Conservation (phyloP, 2,113 vertebrate species). For the Centrocercus urophasianus region DNA sequence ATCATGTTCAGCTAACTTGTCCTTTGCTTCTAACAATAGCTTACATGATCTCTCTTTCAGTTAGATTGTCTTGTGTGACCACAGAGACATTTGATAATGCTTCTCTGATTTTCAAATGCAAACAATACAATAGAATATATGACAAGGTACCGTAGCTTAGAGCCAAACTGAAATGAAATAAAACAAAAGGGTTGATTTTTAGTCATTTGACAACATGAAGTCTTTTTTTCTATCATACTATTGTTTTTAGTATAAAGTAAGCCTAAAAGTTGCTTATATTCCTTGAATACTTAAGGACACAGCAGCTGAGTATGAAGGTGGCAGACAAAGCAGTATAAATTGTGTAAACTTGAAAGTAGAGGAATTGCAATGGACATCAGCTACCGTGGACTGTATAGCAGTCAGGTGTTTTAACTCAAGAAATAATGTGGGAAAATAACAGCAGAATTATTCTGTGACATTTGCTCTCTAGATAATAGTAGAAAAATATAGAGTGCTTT, state of each 20-base stretch:
- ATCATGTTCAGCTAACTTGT: background rate
- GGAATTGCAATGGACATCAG: conserved; percentile 14
- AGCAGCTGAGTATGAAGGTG: conserved; percentile 48
- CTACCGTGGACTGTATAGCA: conserved; percentile 60
- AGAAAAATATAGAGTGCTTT: conserved; percentile 25
- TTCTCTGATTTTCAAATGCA: conserved; percentile 46
- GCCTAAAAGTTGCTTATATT: conserved; percentile 62
- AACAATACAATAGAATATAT: background rate
- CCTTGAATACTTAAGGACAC: conserved; percentile 63
- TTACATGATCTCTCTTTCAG: background rate
- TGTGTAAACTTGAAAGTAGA: conserved; percentile 60
- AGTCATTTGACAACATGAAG: conserved; percentile 55
- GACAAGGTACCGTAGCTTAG: conserved; percentile 5
- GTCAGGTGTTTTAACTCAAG: conserved; percentile 18
- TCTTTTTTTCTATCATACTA: background rate
- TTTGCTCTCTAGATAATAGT: conserved; percentile 9
- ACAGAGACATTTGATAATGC: background rate
- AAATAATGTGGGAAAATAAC: conserved; percentile 38
- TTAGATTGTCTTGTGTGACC: conserved; percentile 10
- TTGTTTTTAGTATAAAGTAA: conserved; percentile 25
- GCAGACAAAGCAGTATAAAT: conserved; percentile 70
- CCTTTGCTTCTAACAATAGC: background rate
- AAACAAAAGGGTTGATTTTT: background rate
- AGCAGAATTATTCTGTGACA: conserved; percentile 57
- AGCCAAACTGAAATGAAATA: conserved; percentile 48